Percentiles rank a stretch among this genome's conserved stretches.
These are phyloP conservation scores for Dasypogon diadema DNA, from an alignment of 2,888 invertebrate species.

Conservation along the genomic window DNA sequence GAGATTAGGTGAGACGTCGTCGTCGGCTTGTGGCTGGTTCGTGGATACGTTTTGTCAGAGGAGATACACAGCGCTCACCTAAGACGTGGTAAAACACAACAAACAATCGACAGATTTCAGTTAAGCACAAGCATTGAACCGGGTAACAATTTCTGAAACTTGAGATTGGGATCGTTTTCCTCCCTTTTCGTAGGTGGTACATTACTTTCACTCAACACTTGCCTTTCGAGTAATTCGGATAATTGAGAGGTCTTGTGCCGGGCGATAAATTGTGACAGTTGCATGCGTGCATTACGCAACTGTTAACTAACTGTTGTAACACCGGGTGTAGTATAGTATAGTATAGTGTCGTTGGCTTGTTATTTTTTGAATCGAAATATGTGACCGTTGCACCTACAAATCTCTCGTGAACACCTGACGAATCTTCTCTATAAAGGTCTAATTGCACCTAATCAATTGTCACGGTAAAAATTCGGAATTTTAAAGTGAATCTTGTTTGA, in stretches of 20 bases:
- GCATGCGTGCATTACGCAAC: not conserved
- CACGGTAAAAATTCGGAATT: slow-evolving; percentile 43
- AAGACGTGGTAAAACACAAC: slow-evolving; percentile 61
- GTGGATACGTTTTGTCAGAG: slow-evolving; percentile 32
- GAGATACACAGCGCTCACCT: slow-evolving; percentile 47
- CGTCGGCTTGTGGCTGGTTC: slow-evolving; percentile 20
- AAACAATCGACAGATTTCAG: slow-evolving; percentile 66
- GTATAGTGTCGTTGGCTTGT: no score
- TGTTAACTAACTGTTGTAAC: not conserved
- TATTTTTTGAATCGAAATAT: not conserved
- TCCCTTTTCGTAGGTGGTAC: slow-evolving; percentile 42
- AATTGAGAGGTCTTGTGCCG: not conserved
- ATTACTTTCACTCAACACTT: slow-evolving; percentile 37
- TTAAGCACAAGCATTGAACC: slow-evolving; percentile 69
- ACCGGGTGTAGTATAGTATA: not conserved
- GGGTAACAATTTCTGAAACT: slow-evolving; percentile 65
- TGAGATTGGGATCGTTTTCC: slow-evolving; percentile 28
- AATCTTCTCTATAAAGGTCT: slow-evolving; percentile 13
- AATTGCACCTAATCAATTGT: slow-evolving; percentile 37
- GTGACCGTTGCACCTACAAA: slow-evolving; percentile 2
- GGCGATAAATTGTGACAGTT: slow-evolving; percentile 16
- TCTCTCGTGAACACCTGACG: slow-evolving; percentile 13
- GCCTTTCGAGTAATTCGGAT: slow-evolving; percentile 19
- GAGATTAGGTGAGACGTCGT: slow-evolving; percentile 29
- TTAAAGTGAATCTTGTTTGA: slow-evolving; percentile 39